A percentile compares a stretch with the other conserved stretches of the same genome.
phyloP scores from a whole-genome alignment of 2,797 vertebrate genomes.

The Cuculus canorus region DNA sequence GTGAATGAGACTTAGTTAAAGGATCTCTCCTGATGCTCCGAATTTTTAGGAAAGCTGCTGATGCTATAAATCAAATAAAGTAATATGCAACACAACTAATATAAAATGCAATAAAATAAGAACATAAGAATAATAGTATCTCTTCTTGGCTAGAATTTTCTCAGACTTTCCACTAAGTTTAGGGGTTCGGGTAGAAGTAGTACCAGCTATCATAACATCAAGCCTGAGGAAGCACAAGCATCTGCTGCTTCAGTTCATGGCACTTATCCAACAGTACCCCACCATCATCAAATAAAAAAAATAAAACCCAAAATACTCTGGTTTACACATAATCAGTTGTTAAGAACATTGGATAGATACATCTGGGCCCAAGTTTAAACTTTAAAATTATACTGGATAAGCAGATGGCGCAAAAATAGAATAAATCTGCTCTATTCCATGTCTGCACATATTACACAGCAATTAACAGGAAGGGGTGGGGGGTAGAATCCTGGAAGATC shows the following conservation, averaged over 20 bases:
- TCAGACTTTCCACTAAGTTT: background rate
- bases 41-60: background rate
- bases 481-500: background rate
- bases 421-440: background rate
- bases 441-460: background rate
- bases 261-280: background rate
- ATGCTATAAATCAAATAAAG: background rate
- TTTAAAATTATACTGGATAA: constrained; percentile 3
- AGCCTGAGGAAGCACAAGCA: background rate
- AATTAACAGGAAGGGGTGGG: background rate
- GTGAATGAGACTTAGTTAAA: background rate
- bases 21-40: background rate
- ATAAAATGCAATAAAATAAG: background rate
- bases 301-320: background rate
- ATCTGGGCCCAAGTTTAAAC: constrained; percentile 34
- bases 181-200: background rate
- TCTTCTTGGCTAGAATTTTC: background rate
- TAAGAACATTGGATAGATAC: background rate
- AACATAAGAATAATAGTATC: background rate
- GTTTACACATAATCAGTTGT: background rate
- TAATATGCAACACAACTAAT: background rate
- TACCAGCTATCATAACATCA: background rate
- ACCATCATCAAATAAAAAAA: background rate
- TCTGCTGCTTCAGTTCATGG: background rate
- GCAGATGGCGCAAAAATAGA: constrained; percentile 33